Percentiles rank a stretch among this genome's conserved stretches.
phyloP scores from a whole-genome alignment of 37 sponge, comb jelly and placozoan genomes.

The Agelas oroides region DNA sequence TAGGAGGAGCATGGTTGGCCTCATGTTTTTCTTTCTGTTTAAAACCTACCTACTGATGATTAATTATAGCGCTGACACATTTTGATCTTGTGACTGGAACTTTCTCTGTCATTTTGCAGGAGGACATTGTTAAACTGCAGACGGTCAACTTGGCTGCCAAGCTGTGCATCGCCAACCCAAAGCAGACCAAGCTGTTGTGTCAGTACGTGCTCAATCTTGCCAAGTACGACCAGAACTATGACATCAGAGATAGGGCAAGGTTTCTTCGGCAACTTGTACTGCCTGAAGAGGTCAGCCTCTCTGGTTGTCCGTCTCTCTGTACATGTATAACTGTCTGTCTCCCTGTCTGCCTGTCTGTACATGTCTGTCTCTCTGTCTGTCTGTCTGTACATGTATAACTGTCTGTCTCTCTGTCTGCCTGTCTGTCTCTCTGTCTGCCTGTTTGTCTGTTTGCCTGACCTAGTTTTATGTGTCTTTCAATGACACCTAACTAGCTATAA shows the following conservation, averaged over 20 bases:
- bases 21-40: no score
- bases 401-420: neutral
- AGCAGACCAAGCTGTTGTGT: constrained; percentile 89
- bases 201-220: constrained; percentile 95
- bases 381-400: neutral
- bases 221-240: constrained; percentile 98
- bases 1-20: no score
- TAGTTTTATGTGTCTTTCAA: no score
- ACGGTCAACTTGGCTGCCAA: constrained; percentile 96
- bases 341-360: neutral
- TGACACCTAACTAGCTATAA: no score
- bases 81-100: no score
- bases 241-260: constrained; percentile 95
- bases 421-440: constrained; percentile 6
- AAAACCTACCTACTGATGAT: no score
- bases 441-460: neutral
- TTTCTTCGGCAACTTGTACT: constrained; percentile 87
- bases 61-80: no score
- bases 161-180: constrained; percentile 89
- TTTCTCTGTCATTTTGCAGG: constrained; percentile 41
- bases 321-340: neutral
- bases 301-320: neutral
- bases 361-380: neutral
- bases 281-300: constrained; percentile 65
- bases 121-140: constrained; percentile 97